A percentile compares a stretch with the other conserved stretches of the same genome.
phyloP scores from a whole-genome alignment of 2,888 invertebrate species.

The Ophioninae sp. region DNA sequence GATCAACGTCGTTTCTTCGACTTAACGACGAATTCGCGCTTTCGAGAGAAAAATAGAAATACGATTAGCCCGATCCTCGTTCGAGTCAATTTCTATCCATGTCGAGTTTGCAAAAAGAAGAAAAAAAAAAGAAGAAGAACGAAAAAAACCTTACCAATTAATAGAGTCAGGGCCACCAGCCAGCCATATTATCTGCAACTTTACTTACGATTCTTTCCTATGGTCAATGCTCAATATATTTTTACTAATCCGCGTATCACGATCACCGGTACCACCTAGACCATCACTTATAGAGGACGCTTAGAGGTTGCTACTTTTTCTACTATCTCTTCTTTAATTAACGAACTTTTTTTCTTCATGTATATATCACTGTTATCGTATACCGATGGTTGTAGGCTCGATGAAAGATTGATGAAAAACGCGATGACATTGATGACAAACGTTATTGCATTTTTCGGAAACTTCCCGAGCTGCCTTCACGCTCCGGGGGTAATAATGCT shows the following conservation, averaged over 20 bases:
- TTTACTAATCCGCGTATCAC: constrained; percentile 63
- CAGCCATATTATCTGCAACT: constrained; percentile 66
- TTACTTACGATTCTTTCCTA: constrained; percentile 49
- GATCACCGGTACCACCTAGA: constrained; percentile 63
- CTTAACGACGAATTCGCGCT: constrained; percentile 41
- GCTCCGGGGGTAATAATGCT: constrained; percentile 27
- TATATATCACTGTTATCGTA: not conserved
- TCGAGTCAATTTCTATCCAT: constrained; percentile 22
- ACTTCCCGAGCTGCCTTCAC: constrained; percentile 20
- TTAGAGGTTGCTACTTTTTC: constrained; percentile 56
- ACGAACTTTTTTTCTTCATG: not conserved
- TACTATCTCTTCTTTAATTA: constrained; percentile 14
- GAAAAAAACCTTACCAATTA: constrained; percentile 61
- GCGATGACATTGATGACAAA: constrained; percentile 19
- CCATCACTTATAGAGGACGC: constrained; percentile 60
- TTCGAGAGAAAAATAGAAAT: not conserved
- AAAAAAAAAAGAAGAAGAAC: constrained; percentile 19
- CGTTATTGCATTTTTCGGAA: constrained; percentile 49
- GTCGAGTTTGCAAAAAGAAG: constrained; percentile 1
- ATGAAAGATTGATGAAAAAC: constrained; percentile 32
- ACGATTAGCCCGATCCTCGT: constrained; percentile 5
- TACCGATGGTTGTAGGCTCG: constrained; percentile 1
- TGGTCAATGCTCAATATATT: constrained; percentile 49
- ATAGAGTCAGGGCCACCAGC: constrained; percentile 67
- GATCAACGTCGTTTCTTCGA: constrained; percentile 47